Evolutionary conservation across 2,113 vertebrate species (phyloP).

Genomic region (Alectura lathami): DNA sequence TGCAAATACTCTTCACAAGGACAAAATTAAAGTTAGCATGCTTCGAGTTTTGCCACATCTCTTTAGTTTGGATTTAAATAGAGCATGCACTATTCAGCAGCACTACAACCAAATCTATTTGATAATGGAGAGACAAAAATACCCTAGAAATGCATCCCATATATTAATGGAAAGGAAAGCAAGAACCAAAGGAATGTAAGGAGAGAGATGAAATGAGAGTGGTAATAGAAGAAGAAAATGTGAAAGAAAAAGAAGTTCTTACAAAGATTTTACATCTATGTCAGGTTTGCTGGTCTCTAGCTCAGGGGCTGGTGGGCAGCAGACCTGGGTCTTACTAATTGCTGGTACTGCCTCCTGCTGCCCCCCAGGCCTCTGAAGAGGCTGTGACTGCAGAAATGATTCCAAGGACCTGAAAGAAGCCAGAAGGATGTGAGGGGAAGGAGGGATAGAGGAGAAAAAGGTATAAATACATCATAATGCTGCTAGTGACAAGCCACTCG

Average conservation of each 20-base stretch:
- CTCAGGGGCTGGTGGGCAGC: neutral
- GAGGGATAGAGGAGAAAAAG: neutral
- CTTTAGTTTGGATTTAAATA: neutral
- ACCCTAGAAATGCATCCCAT: neutral
- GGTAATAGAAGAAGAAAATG: neutral
- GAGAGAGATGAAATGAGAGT: neutral
- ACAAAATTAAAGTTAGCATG: neutral
- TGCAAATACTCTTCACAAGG: neutral
- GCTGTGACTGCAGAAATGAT: neutral
- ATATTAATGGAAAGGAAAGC: neutral
- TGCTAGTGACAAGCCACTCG: neutral
- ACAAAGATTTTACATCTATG: neutral
- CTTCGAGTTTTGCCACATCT: neutral
- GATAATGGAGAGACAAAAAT: neutral
- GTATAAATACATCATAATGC: neutral
- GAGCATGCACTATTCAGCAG: rapidly evolving
- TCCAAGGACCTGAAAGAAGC: neutral
- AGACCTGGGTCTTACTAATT: too few relatives aligned
- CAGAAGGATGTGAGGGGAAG: neutral
- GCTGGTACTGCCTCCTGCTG: neutral
- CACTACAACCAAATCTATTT: neutral
- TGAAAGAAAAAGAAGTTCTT: neutral
- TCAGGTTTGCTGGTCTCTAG: too few relatives aligned
- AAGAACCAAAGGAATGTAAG: neutral
- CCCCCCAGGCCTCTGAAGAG: rapidly evolving